These are phyloP conservation scores for Toxonevra muliebris DNA, from an alignment of 2,888 invertebrate species.

Conservation along the genomic window DNA sequence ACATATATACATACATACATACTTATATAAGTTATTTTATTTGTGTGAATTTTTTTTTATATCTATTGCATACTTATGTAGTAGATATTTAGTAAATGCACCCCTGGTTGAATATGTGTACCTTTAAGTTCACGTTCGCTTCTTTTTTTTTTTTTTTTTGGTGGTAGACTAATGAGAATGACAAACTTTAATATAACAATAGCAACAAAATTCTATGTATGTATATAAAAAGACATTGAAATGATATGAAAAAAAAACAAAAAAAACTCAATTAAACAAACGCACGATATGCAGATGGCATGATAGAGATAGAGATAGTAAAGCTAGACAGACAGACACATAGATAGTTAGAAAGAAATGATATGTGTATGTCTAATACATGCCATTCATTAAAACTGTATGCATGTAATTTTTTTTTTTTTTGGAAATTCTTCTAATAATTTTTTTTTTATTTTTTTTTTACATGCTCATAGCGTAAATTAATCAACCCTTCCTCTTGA, in stretches of 20 bases:
- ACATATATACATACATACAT: too few relatives aligned
- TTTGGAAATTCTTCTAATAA: not conserved
- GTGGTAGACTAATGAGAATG: constrained; percentile 50
- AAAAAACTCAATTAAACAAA: constrained; percentile 54
- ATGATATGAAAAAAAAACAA: constrained; percentile 40
- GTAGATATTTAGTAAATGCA: too few relatives aligned
- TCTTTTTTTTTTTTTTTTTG: constrained; percentile 14
- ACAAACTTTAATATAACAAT: constrained; percentile 46
- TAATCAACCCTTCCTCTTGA: not conserved
- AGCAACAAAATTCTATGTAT: too few relatives aligned
- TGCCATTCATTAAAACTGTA: not conserved
- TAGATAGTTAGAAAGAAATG: not conserved
- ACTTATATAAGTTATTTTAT: too few relatives aligned
- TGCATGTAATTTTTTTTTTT: not conserved
- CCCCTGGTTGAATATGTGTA: not conserved
- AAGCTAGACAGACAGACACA: constrained; percentile 36
- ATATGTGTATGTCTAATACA: too few relatives aligned
- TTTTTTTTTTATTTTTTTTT: not conserved
- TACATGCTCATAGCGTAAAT: not conserved
- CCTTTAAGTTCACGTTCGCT: constrained; percentile 28
- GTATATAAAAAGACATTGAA: constrained; percentile 16
- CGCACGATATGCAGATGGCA: constrained; percentile 33
- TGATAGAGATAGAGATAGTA: constrained; percentile 20
- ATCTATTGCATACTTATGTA: too few relatives aligned
- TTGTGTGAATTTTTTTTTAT: too few relatives aligned